Evolutionary conservation across 1,140 invertebrate genomes (phyloP).

Genomic region (Leguminivora glycinivorella): DNA sequence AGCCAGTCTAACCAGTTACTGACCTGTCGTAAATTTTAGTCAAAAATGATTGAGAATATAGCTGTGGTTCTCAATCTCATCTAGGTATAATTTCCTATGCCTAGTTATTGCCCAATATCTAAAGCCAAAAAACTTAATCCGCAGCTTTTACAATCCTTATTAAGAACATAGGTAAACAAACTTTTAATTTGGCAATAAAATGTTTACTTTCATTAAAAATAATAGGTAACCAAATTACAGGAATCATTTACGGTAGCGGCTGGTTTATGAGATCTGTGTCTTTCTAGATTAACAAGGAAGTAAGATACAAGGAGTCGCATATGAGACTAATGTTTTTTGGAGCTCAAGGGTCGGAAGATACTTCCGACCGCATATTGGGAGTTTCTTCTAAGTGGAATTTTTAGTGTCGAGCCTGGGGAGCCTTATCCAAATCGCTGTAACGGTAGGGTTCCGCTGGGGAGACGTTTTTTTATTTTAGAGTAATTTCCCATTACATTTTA

Average conservation of each 20-base stretch:
- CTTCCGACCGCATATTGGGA: conserved; percentile 68
- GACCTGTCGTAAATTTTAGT: not conserved
- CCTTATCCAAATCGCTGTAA: conserved; percentile 74
- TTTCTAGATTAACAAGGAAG: not conserved
- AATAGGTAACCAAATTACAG: conserved; percentile 23
- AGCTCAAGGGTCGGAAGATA: conserved; percentile 40
- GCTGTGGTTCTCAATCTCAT: not conserved
- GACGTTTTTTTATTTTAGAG: conserved; percentile 76
- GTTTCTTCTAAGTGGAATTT: conserved; percentile 72
- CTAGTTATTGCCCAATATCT: conserved; percentile 5
- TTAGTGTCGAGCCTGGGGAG: conserved; percentile 68
- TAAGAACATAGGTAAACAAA: conserved; percentile 11
- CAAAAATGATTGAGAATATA: not conserved
- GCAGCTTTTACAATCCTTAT: conserved; percentile 11
- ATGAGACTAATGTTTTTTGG: not conserved
- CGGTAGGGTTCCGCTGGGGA: conserved; percentile 64
- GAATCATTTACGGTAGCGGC: conserved; percentile 26
- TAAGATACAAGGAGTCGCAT: not conserved
- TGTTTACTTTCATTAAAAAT: conserved; percentile 28
- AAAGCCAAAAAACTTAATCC: not conserved
- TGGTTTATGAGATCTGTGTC: not conserved
- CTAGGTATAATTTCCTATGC: not conserved
- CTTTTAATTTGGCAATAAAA: conserved; percentile 28
- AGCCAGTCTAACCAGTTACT: not conserved
- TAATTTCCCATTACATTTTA: conserved; percentile 78